Conservation (phyloP, 1,140 invertebrate genomes). For the Micrasema minimum region DNA sequence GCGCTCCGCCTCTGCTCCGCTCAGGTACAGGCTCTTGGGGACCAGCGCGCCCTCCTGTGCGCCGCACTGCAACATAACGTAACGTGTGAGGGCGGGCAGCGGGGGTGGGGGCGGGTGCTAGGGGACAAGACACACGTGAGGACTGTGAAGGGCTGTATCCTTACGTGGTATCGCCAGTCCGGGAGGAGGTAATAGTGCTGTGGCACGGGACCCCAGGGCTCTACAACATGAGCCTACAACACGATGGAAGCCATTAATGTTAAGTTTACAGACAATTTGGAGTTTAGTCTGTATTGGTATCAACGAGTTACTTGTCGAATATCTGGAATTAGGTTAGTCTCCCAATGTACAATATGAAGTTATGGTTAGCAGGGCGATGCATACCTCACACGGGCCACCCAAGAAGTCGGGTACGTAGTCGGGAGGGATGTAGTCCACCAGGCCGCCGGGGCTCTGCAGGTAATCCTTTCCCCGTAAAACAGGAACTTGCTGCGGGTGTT, state of each 20-base stretch:
- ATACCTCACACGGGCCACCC: conserved; percentile 87
- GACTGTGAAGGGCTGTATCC: conserved; percentile 12
- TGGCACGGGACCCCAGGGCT: conserved; percentile 60
- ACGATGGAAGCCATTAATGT: too few species aligned
- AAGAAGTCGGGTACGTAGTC: conserved; percentile 93
- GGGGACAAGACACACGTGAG: not conserved
- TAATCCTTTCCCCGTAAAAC: conserved; percentile 93
- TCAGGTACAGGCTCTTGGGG: conserved; percentile 89
- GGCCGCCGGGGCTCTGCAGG: conserved; percentile 77
- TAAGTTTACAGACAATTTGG: too few species aligned
- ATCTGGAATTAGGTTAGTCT: too few species aligned
- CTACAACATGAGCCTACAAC: conserved; percentile 61
- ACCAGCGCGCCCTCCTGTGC: conserved; percentile 89
- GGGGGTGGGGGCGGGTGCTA: not conserved
- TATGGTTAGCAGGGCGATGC: not conserved
- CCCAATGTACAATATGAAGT: too few species aligned
- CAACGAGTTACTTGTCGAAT: not conserved
- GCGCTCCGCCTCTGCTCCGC: conserved; percentile 61
- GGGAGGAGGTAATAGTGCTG: conserved; percentile 59
- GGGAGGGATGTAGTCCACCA: conserved; percentile 87
- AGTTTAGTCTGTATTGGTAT: too few species aligned
- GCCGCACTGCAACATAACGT: conserved; percentile 71
- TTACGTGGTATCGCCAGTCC: conserved; percentile 44
- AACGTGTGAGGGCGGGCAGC: not conserved
- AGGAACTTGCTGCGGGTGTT: conserved; percentile 94